phyloP scores from a whole-genome alignment of 1,140 invertebrate species.

The Drosophila navojoa region DNA sequence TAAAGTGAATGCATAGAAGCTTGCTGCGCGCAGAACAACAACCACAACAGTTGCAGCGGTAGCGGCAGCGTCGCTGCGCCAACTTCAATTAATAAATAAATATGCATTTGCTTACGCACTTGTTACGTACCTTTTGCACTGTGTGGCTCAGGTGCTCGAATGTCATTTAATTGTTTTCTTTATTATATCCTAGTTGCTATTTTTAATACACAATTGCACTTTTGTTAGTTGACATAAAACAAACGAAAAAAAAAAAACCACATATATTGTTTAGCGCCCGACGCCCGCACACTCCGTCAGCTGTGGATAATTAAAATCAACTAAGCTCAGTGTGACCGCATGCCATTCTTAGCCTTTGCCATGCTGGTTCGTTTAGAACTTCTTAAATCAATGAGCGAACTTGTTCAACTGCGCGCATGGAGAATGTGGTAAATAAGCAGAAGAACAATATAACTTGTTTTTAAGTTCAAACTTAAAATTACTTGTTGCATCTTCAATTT shows the following conservation, averaged over 20 bases:
- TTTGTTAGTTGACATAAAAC: slow-evolving; percentile 30
- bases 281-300: slow-evolving; percentile 39
- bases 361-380: background rate
- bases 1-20: slow-evolving; percentile 16
- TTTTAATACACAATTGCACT: slow-evolving; percentile 44
- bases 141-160: slow-evolving; percentile 12
- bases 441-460: background rate
- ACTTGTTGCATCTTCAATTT: too few species aligned
- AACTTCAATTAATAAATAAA: slow-evolving; percentile 17
- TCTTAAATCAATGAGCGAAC: background rate
- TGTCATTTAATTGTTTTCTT: slow-evolving; percentile 28
- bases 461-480: background rate
- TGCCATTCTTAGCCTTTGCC: background rate
- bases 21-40: slow-evolving; percentile 13
- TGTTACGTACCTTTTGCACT: slow-evolving; percentile 33
- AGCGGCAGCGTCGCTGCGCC: background rate
- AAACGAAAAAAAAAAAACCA: slow-evolving; percentile 28
- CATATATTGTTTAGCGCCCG: slow-evolving; percentile 19
- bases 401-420: background rate
- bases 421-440: background rate
- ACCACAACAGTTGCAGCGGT: background rate
- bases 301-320: slow-evolving; percentile 40
- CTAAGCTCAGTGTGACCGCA: slow-evolving; percentile 29
- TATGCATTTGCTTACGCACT: slow-evolving; percentile 5
- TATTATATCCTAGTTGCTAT: slow-evolving; percentile 24